Evolutionary conservation across 2,888 invertebrate genomes (phyloP), one percentile per base, ranked within the genome.

Genomic region (Pimpla rufipes): DNA sequence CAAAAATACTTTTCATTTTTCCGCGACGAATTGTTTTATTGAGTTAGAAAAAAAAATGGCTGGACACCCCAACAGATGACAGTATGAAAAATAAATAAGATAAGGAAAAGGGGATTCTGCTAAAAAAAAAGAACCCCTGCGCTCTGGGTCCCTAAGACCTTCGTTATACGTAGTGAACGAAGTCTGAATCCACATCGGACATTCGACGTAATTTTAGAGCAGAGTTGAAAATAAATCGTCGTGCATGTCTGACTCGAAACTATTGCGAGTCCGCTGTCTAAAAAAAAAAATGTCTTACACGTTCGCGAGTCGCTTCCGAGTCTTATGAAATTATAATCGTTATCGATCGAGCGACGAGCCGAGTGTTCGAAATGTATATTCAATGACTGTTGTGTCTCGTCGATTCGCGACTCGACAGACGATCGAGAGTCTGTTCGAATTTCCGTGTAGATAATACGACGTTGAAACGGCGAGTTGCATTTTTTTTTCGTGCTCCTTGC

Each of bases 171-270:
- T 74, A 62, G 7, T 62, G 62, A 35, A 47, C 10, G 52, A 74
- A 40, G 23, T 52, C 64, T 13, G 23, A 52, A 64, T 18, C 40
- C 16, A 29, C 29, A 62, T 64, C 64, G 40, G 52, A 64, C 52
- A 64, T 74, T 50, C n/a, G 13, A 52, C 3, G 21, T 74, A 74
- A 64, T 52, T 16, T 37, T 62, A 18, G 18, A 62, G 21, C 37
- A 37, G 16, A 40, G 40, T 40, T 71, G 4, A 23, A 67, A 42
- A 35, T 29, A 23, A 18, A n/a, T n/a, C n/a, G n/a, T 18, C 13
- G 45, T 37, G 37, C 47, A 70, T 42, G 70, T 42, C 40, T 42
- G 55, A 37, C 37, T 42, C 21, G n/a, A 71, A 71, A 71, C 23
- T 71, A 40, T 68, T n/a, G 4, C n/a, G 16, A 68, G 23, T 23